A percentile compares a stretch with the other conserved stretches of the same genome.
Evolutionary conservation across 35 echinoderm and acorn worm genomes (phyloP).

Genomic region (Apostichopus japonicus): DNA sequence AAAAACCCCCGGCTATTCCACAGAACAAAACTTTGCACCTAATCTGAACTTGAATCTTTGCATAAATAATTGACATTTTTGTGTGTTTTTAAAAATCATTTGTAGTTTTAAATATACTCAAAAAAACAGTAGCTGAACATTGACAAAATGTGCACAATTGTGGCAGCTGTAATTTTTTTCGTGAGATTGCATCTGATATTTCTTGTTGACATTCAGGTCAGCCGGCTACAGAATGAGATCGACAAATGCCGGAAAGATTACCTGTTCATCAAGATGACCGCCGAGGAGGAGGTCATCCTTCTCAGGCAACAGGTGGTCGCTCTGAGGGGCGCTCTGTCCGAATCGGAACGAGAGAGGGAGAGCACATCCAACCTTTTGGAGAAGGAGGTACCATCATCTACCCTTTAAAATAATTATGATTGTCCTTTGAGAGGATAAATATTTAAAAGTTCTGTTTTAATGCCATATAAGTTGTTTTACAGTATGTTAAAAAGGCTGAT

Average conservation of each 20-base stretch:
- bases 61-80: no score
- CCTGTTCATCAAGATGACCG: constrained; percentile 91
- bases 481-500: background rate
- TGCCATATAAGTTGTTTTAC: background rate
- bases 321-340: constrained; percentile 77
- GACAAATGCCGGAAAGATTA: constrained; percentile 85
- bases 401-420: background rate
- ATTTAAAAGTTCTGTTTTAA: background rate
- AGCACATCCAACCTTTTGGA: constrained; percentile 81
- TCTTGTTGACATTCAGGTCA: background rate
- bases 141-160: no score
- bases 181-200: no score
- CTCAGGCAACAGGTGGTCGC: constrained; percentile 89
- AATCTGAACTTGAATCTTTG: no score
- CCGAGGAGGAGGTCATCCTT: constrained; percentile 96
- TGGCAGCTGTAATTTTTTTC: no score
- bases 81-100: no score
- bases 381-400: constrained; percentile 71
- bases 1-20: no score
- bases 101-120: no score
- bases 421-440: background rate
- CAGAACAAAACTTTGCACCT: no score
- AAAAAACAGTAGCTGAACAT: no score
- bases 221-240: constrained; percentile 51
- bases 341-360: constrained; percentile 86